A percentile compares a stretch with the other conserved stretches of the same genome.
Conservation (phyloP, 2,797 vertebrate genomes). For the Parauchenoglanis punctatus region DNA sequence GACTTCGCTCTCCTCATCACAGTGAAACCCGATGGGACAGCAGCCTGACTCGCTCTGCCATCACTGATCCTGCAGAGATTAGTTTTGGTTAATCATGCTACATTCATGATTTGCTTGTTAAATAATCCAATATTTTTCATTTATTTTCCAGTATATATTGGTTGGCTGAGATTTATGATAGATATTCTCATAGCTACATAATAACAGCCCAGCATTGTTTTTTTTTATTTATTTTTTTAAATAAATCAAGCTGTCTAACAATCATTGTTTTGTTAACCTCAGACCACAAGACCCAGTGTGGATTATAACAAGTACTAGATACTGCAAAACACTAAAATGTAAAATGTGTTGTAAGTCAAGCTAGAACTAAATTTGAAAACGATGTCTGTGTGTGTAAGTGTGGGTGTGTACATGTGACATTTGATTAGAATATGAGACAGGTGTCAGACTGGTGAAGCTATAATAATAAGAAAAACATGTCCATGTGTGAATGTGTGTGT, state of each 20-base stretch:
- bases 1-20: conserved; percentile 25
- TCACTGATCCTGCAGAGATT: conserved; percentile 6
- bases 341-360: neutral
- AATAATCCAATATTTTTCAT: neutral
- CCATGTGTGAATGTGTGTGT: no score
- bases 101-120: neutral
- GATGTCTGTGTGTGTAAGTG: no score
- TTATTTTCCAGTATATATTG: neutral
- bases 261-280: neutral
- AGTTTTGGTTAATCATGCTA: neutral
- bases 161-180: neutral
- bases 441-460: no score
- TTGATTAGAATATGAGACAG: no score
- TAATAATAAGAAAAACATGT: no score
- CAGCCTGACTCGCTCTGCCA: conserved; percentile 18
- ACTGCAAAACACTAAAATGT: neutral
- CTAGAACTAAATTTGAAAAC: no score
- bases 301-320: neutral
- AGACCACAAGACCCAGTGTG: neutral
- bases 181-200: neutral
- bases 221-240: no score
- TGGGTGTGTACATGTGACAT: no score
- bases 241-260: neutral
- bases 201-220: no score
- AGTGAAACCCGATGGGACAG: conserved; percentile 44